Evolutionary conservation across 2,888 invertebrate species (phyloP).

Genomic region (Serripes groenlandicus): DNA sequence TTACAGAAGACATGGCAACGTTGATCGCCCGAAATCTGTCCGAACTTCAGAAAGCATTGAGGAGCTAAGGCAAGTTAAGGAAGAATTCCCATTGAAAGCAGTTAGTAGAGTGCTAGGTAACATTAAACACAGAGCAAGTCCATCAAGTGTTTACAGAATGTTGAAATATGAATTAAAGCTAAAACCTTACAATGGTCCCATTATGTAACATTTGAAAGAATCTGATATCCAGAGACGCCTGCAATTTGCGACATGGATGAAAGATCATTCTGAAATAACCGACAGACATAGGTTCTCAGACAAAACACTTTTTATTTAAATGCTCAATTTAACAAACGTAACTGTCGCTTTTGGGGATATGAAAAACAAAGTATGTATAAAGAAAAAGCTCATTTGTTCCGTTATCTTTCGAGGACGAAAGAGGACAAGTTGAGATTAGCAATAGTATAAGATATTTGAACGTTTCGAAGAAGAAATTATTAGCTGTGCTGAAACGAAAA

Average conservation of each 20-base stretch:
- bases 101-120: conserved; percentile 17
- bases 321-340: conserved; percentile 31
- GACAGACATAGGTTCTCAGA: conserved; percentile 28
- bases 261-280: neutral
- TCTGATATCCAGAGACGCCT: conserved; percentile 17
- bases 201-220: conserved; percentile 34
- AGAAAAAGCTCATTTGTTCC: conserved; percentile 29
- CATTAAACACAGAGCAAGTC: neutral
- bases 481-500: conserved; percentile 32
- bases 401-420: conserved; percentile 29
- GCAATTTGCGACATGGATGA: conserved; percentile 25
- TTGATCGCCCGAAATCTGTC: neutral
- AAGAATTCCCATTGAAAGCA: conserved; percentile 11
- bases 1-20: conserved; percentile 2
- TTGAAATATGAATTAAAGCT: conserved; percentile 28
- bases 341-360: conserved; percentile 32
- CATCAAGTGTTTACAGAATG: conserved; percentile 33
- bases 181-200: conserved; percentile 22
- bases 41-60: neutral
- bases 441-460: conserved; percentile 33
- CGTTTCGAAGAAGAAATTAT: conserved; percentile 32
- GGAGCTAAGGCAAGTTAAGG: neutral
- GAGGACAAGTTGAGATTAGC: conserved; percentile 22
- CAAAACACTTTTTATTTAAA: conserved; percentile 36
- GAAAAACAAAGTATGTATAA: conserved; percentile 31